These are phyloP conservation scores for Hybos culiciformis DNA, from an alignment of 2,888 invertebrate genomes.

Conservation along the genomic window DNA sequence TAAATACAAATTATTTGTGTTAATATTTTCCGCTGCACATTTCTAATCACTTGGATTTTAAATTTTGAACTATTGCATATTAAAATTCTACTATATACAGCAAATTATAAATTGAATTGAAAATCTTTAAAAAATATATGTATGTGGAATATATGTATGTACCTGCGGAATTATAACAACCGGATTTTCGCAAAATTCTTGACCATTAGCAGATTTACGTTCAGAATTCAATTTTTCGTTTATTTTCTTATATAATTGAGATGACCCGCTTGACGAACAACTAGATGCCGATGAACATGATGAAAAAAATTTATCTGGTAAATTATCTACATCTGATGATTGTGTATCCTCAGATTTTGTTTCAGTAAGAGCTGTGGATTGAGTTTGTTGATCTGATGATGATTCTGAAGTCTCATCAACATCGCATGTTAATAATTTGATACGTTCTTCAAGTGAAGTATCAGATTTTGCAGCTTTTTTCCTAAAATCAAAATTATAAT, in stretches of 20 bases:
- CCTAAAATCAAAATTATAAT: conserved; percentile 16
- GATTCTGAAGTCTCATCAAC: conserved; percentile 53
- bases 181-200: conserved; percentile 36
- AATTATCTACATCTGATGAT: conserved; percentile 31
- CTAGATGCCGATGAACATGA: conserved; percentile 43
- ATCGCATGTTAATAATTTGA: conserved; percentile 73
- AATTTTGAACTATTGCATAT: no score
- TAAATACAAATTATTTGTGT: no score
- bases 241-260: conserved; percentile 48
- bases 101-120: no score
- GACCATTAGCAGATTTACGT: conserved; percentile 35
- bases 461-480: conserved; percentile 40
- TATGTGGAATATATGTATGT: no score
- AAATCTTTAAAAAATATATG: no score
- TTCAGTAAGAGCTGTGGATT: conserved; percentile 19
- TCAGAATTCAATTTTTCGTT: conserved; percentile 36
- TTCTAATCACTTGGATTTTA: no score
- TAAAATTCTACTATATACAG: no score
- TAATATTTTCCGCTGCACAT: no score
- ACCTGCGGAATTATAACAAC: conserved; percentile 37
- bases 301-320: conserved; percentile 46
- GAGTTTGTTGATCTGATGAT: no score
- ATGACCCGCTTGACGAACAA: conserved; percentile 43
- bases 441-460: conserved; percentile 71
- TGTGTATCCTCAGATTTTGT: conserved; percentile 47